phyloP scores from a whole-genome alignment of 2,113 vertebrate species.

The Archilochus colubris region DNA sequence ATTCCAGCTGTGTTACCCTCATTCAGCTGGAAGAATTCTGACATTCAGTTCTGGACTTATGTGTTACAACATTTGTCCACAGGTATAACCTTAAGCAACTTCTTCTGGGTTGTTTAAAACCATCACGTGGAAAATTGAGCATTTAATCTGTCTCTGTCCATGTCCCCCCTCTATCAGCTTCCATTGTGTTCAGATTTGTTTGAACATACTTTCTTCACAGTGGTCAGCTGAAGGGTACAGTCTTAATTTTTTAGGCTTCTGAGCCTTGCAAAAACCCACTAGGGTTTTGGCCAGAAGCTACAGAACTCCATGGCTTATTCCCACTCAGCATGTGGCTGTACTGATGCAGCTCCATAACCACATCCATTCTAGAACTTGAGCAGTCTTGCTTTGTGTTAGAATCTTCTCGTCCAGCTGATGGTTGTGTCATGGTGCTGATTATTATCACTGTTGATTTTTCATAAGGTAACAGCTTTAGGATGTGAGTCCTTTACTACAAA shows the following conservation, averaged over 20 bases:
- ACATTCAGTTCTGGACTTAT: background rate
- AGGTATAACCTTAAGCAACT: background rate
- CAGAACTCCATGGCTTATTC: background rate
- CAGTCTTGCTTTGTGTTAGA: background rate
- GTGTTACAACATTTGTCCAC: background rate
- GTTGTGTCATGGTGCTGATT: background rate
- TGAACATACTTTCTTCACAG: background rate
- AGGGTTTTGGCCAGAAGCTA: background rate
- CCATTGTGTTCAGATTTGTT: background rate
- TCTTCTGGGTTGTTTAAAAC: background rate
- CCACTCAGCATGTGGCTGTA: background rate
- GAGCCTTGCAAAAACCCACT: background rate
- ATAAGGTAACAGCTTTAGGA: background rate
- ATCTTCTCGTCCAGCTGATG: background rate
- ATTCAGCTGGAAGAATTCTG: background rate
- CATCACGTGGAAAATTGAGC: background rate
- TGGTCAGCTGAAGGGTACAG: background rate
- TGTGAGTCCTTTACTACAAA: background rate
- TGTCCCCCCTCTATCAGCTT: background rate
- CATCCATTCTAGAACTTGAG: accelerated
- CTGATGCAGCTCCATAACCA: background rate
- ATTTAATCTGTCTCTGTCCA: background rate
- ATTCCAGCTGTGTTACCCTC: background rate
- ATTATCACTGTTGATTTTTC: background rate
- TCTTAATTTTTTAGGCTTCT: background rate